Evolutionary conservation across 2,113 vertebrate genomes (phyloP), one percentile per base, ranked within the genome.

Genomic region (Gymnorhina tibicen): DNA sequence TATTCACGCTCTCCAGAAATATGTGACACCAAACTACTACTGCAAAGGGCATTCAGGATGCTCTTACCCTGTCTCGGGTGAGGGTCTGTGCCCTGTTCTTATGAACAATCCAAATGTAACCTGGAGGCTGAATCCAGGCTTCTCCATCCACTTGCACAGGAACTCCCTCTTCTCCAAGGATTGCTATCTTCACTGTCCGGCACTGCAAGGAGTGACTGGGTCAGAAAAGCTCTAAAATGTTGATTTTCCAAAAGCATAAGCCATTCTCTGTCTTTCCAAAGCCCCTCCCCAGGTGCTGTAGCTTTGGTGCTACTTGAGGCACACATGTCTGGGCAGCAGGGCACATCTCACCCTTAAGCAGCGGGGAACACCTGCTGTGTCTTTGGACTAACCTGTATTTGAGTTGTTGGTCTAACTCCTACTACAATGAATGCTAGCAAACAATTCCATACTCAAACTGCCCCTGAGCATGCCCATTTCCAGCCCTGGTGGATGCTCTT

Each of bases 101-200:
- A 97, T 99, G 99, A 86, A 99, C 91, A 74, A 99, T 99, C 79
- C 98, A 98, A 70, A 99, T 99, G 97, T 99, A 99, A 15, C 99
- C 99, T 0, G 99, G 99, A 9, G 99, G 99, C 76, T 99, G 99
- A 81, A 99, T 96, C 99, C 99, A 99, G 30, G 99, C 99, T 95
- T 99, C 99, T n/a, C 99, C 99, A 12, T 99, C 99, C 97, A 99
- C 99, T 98, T 99, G 99, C 41, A 99, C 99, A 0, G 99, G 99
- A 30, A 99, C 99, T 3, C 99, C 99, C 80, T 99, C 99, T 23
- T 99, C 99, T 10, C 99, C 99, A 55, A 99, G 98, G 96, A 99
- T 99, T 85, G 99, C 99, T 93, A 99, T 99, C 98, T 99, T 99
- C 94, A 99, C 99, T 0, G 98, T 99, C 18, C 99, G 99, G 79